Evolutionary conservation across 2,888 invertebrate genomes (phyloP).

Genomic region (Acanthopleura granulata): DNA sequence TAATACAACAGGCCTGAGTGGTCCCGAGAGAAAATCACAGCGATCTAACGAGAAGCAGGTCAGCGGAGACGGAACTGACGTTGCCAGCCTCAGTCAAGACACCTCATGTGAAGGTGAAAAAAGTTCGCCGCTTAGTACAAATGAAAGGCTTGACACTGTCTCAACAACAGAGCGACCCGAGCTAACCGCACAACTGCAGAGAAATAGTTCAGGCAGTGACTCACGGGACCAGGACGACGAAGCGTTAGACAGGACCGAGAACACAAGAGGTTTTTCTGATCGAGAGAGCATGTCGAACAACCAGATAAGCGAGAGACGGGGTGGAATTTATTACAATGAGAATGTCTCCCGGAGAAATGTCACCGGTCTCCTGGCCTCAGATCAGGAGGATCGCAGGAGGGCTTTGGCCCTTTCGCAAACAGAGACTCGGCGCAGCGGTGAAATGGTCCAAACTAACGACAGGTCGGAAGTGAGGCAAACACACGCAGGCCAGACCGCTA

Average conservation of each 20-base stretch:
- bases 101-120: conserved; percentile 1
- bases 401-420: conserved; percentile 20
- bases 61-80: conserved; percentile 1
- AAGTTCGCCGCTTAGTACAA: background rate
- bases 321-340: conserved; percentile 15
- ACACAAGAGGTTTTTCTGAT: conserved; percentile 8
- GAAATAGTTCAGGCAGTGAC: conserved; percentile 10
- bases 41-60: background rate
- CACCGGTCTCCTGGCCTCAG: conserved; percentile 1
- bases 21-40: background rate
- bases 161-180: conserved; percentile 4
- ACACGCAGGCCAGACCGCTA: background rate
- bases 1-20: background rate
- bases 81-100: background rate
- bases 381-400: background rate
- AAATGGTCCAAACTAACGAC: conserved; percentile 15
- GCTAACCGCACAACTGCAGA: background rate
- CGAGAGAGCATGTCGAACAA: conserved; percentile 14
- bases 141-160: conserved; percentile 8
- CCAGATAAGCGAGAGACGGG: conserved; percentile 4
- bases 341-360: conserved; percentile 12
- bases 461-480: conserved; percentile 10
- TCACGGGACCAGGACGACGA: background rate
- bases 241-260: background rate
- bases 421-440: conserved; percentile 11